phyloP scores from a whole-genome alignment of 2,113 vertebrate genomes.

The Corapipo altera region DNA sequence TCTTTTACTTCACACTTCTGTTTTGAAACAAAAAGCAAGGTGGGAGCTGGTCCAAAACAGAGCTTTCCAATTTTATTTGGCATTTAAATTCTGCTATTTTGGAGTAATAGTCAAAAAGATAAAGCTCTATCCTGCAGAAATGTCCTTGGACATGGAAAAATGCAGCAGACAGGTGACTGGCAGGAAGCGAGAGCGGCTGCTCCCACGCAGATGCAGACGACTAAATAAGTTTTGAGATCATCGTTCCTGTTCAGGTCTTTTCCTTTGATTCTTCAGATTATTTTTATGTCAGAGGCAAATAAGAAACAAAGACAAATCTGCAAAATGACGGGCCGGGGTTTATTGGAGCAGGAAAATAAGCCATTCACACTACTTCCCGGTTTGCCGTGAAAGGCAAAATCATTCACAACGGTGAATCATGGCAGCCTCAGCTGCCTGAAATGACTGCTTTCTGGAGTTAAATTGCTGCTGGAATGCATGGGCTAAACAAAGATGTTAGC shows the following conservation, averaged over 20 bases:
- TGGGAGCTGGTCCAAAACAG: slow-evolving; percentile 3
- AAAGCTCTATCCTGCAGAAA: not conserved
- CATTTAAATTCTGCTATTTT: not conserved
- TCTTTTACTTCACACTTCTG: slow-evolving; percentile 47
- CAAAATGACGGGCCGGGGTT: slow-evolving; percentile 70
- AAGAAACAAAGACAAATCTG: slow-evolving; percentile 77
- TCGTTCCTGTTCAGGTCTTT: slow-evolving; percentile 65
- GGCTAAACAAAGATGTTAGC: slow-evolving; percentile 65
- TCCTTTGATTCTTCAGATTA: slow-evolving; percentile 73
- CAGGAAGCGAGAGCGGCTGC: slow-evolving; percentile 28
- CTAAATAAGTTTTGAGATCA: slow-evolving; percentile 73
- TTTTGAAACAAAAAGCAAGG: not conserved
- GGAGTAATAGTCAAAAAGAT: not conserved
- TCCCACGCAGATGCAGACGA: slow-evolving; percentile 35
- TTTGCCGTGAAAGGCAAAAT: slow-evolving; percentile 74
- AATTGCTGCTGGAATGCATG: slow-evolving; percentile 61
- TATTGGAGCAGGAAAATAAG: slow-evolving; percentile 78
- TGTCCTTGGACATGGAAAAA: not conserved
- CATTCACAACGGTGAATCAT: slow-evolving; percentile 70
- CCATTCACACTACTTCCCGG: slow-evolving; percentile 56
- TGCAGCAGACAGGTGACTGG: slow-evolving; percentile 37
- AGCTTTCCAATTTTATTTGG: slow-evolving; percentile 21
- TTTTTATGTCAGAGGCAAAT: slow-evolving; percentile 70
- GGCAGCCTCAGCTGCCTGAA: slow-evolving; percentile 62
- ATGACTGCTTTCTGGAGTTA: slow-evolving; percentile 67